Evolutionary conservation across 2,113 vertebrate genomes (phyloP), one percentile per base, ranked within the genome.

Genomic region (Amphilophus citrinellus): DNA sequence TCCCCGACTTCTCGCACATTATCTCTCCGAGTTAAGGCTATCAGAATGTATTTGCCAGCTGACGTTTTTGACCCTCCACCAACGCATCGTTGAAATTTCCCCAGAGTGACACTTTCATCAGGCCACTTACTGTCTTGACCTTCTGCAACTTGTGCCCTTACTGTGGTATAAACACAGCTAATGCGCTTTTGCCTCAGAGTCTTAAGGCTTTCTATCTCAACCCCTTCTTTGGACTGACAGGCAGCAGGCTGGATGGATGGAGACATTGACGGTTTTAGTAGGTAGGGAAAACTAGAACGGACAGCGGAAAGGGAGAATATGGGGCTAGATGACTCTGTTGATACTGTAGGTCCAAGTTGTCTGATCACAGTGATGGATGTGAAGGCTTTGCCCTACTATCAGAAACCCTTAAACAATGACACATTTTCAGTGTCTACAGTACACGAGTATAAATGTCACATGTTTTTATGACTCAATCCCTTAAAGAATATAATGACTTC

Each of bases 241-340:
- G 79, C 83, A 39, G 86, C 77, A 30, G 76, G 59, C 35, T 14
- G 22, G 77, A 84, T 20, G 76, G 83, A 73, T 68, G 60, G 27
- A 71, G 61, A 78, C 37, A 50, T 60, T 15, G 77, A 66, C 8
- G 53, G 75, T 65, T 82, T 71, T 37, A 62, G 10, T 4, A 7
- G 71, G 77, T 32, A 24, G 68, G 24, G 61, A 32, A 73, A 53
- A 53, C 17, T 32, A 79, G 66, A 65, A 80, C n/a, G 18, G 96
- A 96, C 96, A 97, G 96, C 96, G 96, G 96, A 90, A 35, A 93
- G 80, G 44, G 95, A 95, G 94, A 96, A 96, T 96, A 97, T 93
- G 96, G 96, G 92, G 88, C 91, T 93, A 82, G 89, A 95, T 96
- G 93, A 91, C 90, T 92, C 87, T 90, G 92, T 68, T 20, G 85